Evolutionary conservation across 2,888 invertebrate genomes (phyloP).

Genomic region (Aphelenchoides bicaudatus): DNA sequence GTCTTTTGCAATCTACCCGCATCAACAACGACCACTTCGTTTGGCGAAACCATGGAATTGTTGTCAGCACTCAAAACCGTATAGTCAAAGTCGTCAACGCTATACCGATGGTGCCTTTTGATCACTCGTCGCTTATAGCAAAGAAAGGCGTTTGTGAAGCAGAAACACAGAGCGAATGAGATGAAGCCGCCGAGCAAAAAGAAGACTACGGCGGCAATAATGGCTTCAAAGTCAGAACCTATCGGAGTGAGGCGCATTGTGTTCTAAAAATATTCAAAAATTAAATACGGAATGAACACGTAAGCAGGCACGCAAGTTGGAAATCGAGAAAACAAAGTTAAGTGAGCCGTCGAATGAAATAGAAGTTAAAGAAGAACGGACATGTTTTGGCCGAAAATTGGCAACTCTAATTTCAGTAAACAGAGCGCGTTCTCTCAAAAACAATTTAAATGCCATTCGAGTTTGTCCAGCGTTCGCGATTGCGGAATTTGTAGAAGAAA

Average conservation of each 20-base stretch:
- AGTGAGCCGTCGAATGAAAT: not conserved
- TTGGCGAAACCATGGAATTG: constrained; percentile 7
- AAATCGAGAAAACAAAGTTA: no score
- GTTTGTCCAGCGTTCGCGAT: no score
- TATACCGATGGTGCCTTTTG: constrained; percentile 16
- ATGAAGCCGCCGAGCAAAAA: constrained; percentile 34
- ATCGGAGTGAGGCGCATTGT: constrained; percentile 34
- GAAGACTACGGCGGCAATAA: constrained; percentile 36
- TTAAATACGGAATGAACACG: not conserved
- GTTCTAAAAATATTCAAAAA: not conserved
- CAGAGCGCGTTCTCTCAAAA: no score
- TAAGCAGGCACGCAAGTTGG: no score
- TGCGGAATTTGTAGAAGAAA: no score
- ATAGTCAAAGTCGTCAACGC: constrained; percentile 9
- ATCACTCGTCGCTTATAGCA: constrained; percentile 33
- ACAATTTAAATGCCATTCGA: no score
- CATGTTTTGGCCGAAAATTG: constrained; percentile 2
- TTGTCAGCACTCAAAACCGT: not conserved
- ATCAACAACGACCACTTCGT: constrained; percentile 6
- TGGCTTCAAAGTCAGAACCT: constrained; percentile 41
- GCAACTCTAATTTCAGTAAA: not conserved
- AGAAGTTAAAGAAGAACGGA: constrained; percentile 1
- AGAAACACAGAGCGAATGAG: constrained; percentile 38
- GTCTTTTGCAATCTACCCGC: not conserved
- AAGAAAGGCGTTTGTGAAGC: constrained; percentile 38